These are phyloP conservation scores for Pangasius sanitwongsei DNA, from an alignment of 2,797 vertebrate genomes.

Conservation along the genomic window DNA sequence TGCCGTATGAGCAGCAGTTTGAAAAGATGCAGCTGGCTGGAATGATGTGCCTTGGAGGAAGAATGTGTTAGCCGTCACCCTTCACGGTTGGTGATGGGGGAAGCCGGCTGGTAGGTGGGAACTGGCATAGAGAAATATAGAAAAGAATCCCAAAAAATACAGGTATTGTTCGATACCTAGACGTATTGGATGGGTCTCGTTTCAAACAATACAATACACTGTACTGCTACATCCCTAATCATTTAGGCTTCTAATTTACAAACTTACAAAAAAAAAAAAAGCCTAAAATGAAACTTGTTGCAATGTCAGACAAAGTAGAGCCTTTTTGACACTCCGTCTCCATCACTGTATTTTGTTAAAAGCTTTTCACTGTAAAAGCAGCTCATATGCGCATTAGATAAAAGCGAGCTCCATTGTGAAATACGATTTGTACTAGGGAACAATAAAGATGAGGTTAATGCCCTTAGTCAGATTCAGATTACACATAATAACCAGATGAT, in stretches of 20 bases:
- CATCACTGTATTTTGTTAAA: constrained; percentile 26
- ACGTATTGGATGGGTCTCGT: not conserved
- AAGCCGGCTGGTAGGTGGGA: not conserved
- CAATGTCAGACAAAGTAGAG: not conserved
- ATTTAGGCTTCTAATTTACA: not conserved
- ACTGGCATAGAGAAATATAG: not conserved
- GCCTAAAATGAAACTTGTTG: not conserved
- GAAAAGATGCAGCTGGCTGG: not conserved
- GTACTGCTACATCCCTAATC: not conserved
- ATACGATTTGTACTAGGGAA: constrained; percentile 13
- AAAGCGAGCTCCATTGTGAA: constrained; percentile 14
- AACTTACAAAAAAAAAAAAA: not conserved
- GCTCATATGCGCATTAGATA: constrained; percentile 13
- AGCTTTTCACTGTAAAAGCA: constrained; percentile 13
- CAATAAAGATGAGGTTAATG: constrained; percentile 31
- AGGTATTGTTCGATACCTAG: not conserved
- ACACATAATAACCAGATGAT: constrained; percentile 34
- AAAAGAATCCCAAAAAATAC: not conserved
- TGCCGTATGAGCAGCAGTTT: not conserved
- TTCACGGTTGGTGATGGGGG: not conserved
- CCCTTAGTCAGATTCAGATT: constrained; percentile 20
- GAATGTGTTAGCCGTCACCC: not conserved
- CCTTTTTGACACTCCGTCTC: not conserved
- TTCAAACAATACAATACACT: not conserved
- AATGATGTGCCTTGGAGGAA: not conserved